These are phyloP conservation scores for Drosophila neotestacea DNA, from an alignment of 2,888 invertebrate genomes.

Conservation along the genomic window DNA sequence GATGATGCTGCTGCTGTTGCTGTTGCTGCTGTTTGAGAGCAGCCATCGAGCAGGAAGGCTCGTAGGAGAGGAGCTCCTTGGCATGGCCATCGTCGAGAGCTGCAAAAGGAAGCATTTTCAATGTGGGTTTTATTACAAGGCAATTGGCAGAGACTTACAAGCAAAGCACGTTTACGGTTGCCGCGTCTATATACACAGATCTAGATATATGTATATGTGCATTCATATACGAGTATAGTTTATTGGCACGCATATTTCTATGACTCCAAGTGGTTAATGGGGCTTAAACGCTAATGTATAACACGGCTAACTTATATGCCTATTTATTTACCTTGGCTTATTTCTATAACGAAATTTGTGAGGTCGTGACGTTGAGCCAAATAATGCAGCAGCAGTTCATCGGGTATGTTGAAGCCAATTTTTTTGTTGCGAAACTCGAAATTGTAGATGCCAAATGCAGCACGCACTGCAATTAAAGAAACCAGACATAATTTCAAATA, in stretches of 20 bases:
- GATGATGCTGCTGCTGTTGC: conserved; percentile 62
- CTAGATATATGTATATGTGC: conserved; percentile 38
- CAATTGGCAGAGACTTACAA: conserved; percentile 82
- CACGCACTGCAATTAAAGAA: conserved; percentile 64
- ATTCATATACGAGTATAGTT: conserved; percentile 43
- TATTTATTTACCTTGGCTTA: conserved; percentile 81
- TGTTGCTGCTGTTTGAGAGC: conserved; percentile 66
- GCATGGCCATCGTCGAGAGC: conserved; percentile 75
- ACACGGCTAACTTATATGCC: conserved; percentile 60
- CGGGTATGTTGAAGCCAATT: conserved; percentile 84
- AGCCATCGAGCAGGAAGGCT: conserved; percentile 74
- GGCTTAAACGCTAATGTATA: conserved; percentile 68
- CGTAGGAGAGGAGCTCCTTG: conserved; percentile 74
- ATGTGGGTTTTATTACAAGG: conserved; percentile 81
- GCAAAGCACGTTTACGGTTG: conserved; percentile 78
- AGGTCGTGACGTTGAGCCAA: conserved; percentile 83
- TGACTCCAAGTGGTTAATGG: conserved; percentile 30
- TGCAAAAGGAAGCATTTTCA: conserved; percentile 82
- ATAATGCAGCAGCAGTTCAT: conserved; percentile 82
- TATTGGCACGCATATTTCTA: conserved; percentile 39
- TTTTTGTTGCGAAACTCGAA: conserved; percentile 83
- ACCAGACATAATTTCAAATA: conserved; percentile 8
- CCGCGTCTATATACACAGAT: conserved; percentile 75
- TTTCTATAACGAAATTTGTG: conserved; percentile 84
- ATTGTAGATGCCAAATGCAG: conserved; percentile 81